Conservation (phyloP, 2,888 invertebrate species). For the Ceraclea dissimilis region DNA sequence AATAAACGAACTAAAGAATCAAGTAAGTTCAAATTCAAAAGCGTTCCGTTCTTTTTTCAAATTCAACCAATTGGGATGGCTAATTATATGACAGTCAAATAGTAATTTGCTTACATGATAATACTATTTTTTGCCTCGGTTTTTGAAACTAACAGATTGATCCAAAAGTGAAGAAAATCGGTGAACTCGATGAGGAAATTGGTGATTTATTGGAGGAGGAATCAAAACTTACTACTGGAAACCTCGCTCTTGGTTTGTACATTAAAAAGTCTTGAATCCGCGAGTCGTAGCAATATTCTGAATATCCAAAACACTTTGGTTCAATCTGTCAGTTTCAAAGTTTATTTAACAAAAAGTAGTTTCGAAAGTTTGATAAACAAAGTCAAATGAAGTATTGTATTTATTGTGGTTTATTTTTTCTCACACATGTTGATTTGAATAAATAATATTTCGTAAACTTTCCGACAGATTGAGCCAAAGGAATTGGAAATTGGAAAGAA, state of each 20-base stretch:
- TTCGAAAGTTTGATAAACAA: too few species aligned
- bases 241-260: conserved; percentile 30
- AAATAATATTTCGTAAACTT: not conserved
- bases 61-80: too few species aligned
- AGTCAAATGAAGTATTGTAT: too few species aligned
- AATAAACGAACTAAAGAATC: conserved; percentile 77
- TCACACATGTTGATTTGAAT: too few species aligned
- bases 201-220: conserved; percentile 79
- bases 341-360: too few species aligned
- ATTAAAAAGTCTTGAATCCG: not conserved
- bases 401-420: too few species aligned
- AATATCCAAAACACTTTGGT: conserved; percentile 18
- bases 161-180: conserved; percentile 73
- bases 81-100: too few species aligned
- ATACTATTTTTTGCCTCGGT: not conserved
- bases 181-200: conserved; percentile 73
- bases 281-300: not conserved
- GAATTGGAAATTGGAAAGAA: conserved; percentile 79
- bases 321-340: conserved; percentile 15
- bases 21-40: conserved; percentile 35
- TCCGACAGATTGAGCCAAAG: conserved; percentile 69
- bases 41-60: conserved; percentile 4
- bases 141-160: conserved; percentile 60
- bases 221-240: conserved; percentile 52
- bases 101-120: not conserved